Evolutionary conservation across 1,140 invertebrate genomes (phyloP).

Genomic region (Bicyclus anynana): DNA sequence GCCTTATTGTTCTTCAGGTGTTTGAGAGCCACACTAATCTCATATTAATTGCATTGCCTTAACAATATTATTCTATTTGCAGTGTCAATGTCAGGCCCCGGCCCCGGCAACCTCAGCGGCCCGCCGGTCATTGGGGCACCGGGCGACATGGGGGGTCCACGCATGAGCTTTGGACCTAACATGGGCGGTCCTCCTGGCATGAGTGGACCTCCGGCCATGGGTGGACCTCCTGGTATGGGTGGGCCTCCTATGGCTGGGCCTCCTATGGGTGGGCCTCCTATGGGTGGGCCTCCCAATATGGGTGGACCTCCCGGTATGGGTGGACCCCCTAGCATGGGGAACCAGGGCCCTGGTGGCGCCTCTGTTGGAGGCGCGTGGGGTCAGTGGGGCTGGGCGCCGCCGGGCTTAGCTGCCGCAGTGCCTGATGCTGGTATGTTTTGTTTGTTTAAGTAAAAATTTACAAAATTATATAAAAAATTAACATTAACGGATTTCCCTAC

Average conservation of each 20-base stretch:
- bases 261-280: not conserved
- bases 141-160: too few relatives aligned
- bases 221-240: too few relatives aligned
- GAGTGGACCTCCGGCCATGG: too few relatives aligned
- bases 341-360: conserved; percentile 4
- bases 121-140: not conserved
- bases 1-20: too few relatives aligned
- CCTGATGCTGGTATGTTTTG: conserved; percentile 38
- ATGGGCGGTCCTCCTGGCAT: not conserved
- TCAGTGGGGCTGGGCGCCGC: conserved; percentile 44
- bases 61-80: not conserved
- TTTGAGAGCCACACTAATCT: too few relatives aligned
- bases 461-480: too few relatives aligned
- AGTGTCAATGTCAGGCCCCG: not conserved
- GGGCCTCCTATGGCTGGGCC: too few relatives aligned
- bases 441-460: too few relatives aligned
- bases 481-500: too few relatives aligned
- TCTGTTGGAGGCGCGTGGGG: conserved; percentile 28
- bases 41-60: too few relatives aligned
- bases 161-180: too few relatives aligned
- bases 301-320: conserved; percentile 17
- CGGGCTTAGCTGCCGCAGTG: conserved; percentile 30
- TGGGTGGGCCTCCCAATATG: conserved; percentile 3
- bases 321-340: too few relatives aligned
- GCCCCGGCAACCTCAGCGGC: not conserved